A percentile compares a stretch with the other conserved stretches of the same genome.
phyloP scores from a whole-genome alignment of 1,140 invertebrate genomes.

The Pseudomyrmex gracilis region DNA sequence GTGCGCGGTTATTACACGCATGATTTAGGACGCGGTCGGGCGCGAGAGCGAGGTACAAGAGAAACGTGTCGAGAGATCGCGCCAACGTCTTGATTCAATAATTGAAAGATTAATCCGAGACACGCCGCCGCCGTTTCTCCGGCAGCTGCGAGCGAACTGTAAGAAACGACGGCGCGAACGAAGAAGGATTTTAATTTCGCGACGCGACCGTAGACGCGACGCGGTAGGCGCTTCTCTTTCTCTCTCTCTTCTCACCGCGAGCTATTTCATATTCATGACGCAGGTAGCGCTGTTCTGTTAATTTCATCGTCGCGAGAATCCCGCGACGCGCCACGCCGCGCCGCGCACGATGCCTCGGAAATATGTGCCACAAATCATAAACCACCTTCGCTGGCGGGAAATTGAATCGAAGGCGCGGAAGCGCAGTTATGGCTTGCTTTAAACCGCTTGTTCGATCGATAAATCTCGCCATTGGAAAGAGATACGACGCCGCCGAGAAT shows the following conservation, averaged over 20 bases:
- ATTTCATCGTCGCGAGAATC: constrained; percentile 57
- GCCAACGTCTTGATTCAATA: constrained; percentile 53
- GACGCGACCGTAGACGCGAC: not conserved
- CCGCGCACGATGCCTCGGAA: constrained; percentile 44
- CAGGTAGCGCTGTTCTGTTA: constrained; percentile 49
- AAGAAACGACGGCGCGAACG: not conserved
- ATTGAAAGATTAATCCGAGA: constrained; percentile 56
- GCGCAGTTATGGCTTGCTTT: constrained; percentile 32
- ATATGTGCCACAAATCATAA: constrained; percentile 62
- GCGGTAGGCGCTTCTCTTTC: not conserved
- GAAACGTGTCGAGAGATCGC: not conserved
- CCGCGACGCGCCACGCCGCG: constrained; percentile 29
- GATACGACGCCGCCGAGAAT: constrained; percentile 36
- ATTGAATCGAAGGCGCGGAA: constrained; percentile 59
- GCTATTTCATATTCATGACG: constrained; percentile 57
- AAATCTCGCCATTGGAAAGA: constrained; percentile 35
- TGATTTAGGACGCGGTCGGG: constrained; percentile 45
- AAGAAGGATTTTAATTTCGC: constrained; percentile 52
- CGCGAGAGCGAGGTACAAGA: not conserved
- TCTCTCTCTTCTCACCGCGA: not conserved
- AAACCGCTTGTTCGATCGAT: constrained; percentile 46
- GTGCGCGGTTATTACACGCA: constrained; percentile 46
- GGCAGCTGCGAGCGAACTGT: not conserved
- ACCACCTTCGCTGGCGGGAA: constrained; percentile 52
- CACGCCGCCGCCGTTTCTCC: not conserved